Evolutionary conservation across 2,888 invertebrate genomes (phyloP), one percentile per base, ranked within the genome.

Genomic region (Cordilura impudica): DNA sequence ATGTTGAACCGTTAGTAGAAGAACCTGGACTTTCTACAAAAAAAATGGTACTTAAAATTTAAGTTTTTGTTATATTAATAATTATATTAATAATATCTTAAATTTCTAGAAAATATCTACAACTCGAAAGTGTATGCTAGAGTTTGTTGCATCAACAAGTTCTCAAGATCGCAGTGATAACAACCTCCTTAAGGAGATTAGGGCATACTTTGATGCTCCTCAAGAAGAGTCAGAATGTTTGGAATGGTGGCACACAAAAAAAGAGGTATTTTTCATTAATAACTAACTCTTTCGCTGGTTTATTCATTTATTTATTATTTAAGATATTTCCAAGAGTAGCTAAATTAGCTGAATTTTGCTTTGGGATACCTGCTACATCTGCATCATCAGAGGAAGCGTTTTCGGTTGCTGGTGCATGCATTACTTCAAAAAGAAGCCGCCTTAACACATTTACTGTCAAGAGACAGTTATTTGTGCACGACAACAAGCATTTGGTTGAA

Each of bases 321-420:
- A 29, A 61, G 29, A 45, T 45, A 12, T 71, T 45, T 18, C 61
- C 61, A 8, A 71, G 45, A 31, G 8, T 71, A 7, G 51, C 71
- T 1, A 61, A 61, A 45, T 16, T 71, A 5, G 53, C 70, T 2
- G 26, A 61, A 21, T 53, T 53, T 19, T 53, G 60, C 10, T 71
- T 71, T 21, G 43, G 53, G 0, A 71, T 71, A 21, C 70, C 61
- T 29, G 53, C 54, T 12, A 66, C 66, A 6, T 39, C 39, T 23
- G 53, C 65, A 18, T 66, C 65, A 18, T 53, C 70, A 0, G 60
- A 70, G 10, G 45, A 61, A 53, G 61, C 71, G 4, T 71, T 71
- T 43, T 61, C 71, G 8, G 45, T 45, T 18, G 71, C 71, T 1
- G 71, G 71, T 21, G 18, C 61, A 0, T 71, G 43, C 12, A 49